phyloP scores from a whole-genome alignment of 2,797 vertebrate species.

The Myiotriccus ornatus region DNA sequence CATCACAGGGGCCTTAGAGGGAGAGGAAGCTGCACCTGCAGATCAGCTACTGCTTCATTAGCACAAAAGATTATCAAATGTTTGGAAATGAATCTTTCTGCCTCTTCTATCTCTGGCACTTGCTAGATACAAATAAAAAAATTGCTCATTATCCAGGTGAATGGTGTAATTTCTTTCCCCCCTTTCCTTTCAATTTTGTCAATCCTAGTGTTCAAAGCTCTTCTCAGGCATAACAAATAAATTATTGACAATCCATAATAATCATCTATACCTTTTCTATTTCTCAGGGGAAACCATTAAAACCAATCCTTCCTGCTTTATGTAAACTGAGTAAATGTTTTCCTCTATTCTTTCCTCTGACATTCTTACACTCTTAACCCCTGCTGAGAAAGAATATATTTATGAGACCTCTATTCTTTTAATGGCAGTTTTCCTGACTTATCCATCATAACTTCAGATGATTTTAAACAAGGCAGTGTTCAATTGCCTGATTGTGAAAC shows the following conservation, averaged over 20 bases:
- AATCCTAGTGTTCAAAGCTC: background rate
- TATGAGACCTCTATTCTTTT: background rate
- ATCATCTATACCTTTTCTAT: background rate
- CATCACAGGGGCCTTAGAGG: background rate
- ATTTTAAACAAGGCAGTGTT: background rate
- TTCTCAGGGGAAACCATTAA: background rate
- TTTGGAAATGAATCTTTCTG: background rate
- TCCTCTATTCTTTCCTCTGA: background rate
- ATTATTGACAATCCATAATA: background rate
- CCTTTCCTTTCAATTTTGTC: background rate
- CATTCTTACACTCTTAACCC: background rate
- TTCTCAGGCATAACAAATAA: background rate
- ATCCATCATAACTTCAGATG: background rate
- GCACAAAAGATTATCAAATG: background rate
- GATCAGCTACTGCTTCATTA: background rate
- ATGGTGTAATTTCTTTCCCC: background rate
- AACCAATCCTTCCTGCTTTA: background rate
- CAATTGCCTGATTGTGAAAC: slow-evolving; percentile 8
- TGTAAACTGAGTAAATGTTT: background rate
- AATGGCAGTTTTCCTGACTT: background rate
- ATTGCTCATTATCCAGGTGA: background rate
- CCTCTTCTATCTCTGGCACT: background rate
- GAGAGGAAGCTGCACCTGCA: background rate
- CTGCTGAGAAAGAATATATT: background rate
- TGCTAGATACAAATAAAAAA: background rate